Evolutionary conservation across 2,113 vertebrate species (phyloP).

Genomic region (Gallinago undulata): DNA sequence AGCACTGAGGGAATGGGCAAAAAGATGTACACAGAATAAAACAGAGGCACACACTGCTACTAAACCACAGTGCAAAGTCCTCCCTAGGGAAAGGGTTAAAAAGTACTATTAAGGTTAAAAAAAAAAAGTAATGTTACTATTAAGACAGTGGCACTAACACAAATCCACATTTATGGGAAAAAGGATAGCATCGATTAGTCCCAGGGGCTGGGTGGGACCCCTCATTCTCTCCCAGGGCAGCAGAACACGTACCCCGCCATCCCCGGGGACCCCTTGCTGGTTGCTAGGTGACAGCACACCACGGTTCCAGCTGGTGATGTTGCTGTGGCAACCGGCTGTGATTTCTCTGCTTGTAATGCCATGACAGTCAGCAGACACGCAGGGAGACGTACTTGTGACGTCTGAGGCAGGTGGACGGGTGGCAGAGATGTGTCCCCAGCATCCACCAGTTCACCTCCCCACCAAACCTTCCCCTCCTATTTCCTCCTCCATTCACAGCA

Average conservation of each 20-base stretch:
- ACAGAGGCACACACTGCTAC: background rate
- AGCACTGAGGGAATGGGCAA: background rate
- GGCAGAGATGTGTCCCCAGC: background rate
- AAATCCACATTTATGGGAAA: background rate
- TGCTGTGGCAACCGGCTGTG: conserved; percentile 64
- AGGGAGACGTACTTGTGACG: conserved; percentile 51
- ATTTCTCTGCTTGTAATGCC: conserved; percentile 22
- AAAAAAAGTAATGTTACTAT: background rate
- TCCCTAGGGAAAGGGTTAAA: background rate
- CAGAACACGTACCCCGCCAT: background rate
- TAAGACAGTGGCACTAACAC: background rate
- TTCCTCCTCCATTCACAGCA: background rate
- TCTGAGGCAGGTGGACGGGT: background rate
- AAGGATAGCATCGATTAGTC: background rate
- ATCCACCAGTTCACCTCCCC: background rate
- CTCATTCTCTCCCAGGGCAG: background rate
- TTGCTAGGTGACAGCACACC: conserved; percentile 61
- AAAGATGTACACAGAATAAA: background rate
- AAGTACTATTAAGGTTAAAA: background rate
- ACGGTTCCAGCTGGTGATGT: conserved; percentile 48
- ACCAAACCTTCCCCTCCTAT: no score
- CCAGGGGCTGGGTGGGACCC: background rate
- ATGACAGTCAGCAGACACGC: background rate
- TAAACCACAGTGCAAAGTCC: background rate
- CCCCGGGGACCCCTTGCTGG: background rate